Evolutionary conservation across 2,797 vertebrate genomes (phyloP).

Genomic region (Lagorchestes hirsutus): DNA sequence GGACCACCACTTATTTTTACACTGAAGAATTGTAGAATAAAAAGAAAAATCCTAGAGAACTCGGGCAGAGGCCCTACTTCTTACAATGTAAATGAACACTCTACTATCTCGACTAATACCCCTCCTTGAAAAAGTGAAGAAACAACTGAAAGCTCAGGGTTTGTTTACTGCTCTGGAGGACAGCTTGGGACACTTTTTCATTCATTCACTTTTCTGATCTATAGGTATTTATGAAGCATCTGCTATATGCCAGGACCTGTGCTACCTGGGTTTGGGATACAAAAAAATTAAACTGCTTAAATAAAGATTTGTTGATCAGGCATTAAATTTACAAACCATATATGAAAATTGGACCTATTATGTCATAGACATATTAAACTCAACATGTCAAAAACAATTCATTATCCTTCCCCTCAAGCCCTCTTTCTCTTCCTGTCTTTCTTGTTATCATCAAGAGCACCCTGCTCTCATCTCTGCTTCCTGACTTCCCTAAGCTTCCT

Average conservation of each 20-base stretch:
- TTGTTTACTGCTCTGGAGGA: not conserved
- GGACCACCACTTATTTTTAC: not conserved
- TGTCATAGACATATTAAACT: too few species aligned
- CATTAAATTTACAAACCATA: not conserved
- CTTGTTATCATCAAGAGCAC: too few species aligned
- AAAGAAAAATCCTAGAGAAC: slow-evolving; percentile 53
- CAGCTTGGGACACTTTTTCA: not conserved
- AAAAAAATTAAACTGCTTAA: not conserved
- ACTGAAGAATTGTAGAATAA: not conserved
- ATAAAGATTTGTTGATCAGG: not conserved
- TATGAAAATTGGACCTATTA: too few species aligned
- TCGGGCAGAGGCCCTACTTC: slow-evolving; percentile 70
- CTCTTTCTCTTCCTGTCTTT: too few species aligned
- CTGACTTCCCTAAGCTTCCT: too few species aligned
- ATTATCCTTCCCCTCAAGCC: too few species aligned
- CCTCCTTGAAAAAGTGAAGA: not conserved
- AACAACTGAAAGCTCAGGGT: not conserved
- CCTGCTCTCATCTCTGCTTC: too few species aligned
- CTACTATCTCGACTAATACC: slow-evolving; percentile 77
- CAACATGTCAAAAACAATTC: too few species aligned
- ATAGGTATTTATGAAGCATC: not conserved
- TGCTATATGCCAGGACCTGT: not conserved
- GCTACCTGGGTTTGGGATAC: not conserved
- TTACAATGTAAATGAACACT: slow-evolving; percentile 70
- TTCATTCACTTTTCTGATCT: not conserved